Percentiles rank a stretch among this genome's conserved stretches.
These are phyloP conservation scores for Habrosyne pyritoides DNA, from an alignment of 2,888 invertebrate genomes.

Conservation along the genomic window DNA sequence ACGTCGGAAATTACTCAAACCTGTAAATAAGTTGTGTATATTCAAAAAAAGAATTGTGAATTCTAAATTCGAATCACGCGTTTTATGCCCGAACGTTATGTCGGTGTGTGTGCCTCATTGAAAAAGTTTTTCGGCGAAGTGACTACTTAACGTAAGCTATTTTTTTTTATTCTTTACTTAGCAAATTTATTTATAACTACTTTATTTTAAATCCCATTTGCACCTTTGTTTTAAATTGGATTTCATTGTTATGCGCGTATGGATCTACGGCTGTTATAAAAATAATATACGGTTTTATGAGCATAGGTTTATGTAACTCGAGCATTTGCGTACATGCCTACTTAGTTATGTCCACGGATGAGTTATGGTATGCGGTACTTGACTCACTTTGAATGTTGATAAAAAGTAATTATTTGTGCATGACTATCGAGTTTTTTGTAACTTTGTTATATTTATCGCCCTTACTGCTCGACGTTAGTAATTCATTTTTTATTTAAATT, in stretches of 20 bases:
- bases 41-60: constrained; percentile 22
- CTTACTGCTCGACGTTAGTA: not conserved
- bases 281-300: not conserved
- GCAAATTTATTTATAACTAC: not conserved
- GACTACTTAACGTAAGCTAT: constrained; percentile 11
- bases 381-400: constrained; percentile 21
- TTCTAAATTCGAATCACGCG: not conserved
- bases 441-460: not conserved
- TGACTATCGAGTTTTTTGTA: constrained; percentile 13
- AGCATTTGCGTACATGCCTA: constrained; percentile 22
- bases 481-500: no score
- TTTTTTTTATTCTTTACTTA: not conserved
- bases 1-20: constrained; percentile 51
- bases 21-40: constrained; percentile 71
- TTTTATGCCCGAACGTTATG: not conserved
- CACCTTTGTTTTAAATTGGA: not conserved
- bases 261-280: not conserved
- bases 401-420: constrained; percentile 30
- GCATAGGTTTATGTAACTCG: constrained; percentile 10
- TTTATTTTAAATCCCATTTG: not conserved
- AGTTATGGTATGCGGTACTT: constrained; percentile 24
- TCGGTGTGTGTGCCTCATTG: constrained; percentile 1
- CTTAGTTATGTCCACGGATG: constrained; percentile 16
- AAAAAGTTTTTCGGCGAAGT: constrained; percentile 4
- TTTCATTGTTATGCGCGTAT: not conserved